Evolutionary conservation across 2,888 invertebrate species (phyloP).

Genomic region (Ophion obscuratus): DNA sequence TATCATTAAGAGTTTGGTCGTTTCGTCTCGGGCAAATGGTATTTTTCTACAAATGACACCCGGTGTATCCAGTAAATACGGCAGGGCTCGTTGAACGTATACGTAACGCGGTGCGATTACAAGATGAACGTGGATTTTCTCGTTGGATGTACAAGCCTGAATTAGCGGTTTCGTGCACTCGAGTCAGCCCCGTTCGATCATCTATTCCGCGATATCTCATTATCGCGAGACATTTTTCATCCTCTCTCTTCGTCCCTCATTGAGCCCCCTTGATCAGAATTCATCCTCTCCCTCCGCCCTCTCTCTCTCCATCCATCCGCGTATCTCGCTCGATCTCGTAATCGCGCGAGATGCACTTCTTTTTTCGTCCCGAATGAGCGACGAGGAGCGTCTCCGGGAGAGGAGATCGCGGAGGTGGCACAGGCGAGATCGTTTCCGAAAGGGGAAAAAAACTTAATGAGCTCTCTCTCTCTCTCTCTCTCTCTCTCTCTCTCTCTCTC

Average conservation of each 20-base stretch:
- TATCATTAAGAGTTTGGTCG: no score
- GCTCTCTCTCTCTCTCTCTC: constrained; percentile 73
- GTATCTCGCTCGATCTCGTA: constrained; percentile 21
- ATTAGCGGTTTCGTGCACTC: background rate
- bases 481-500: constrained; percentile 72
- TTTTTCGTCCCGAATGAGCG: constrained; percentile 26
- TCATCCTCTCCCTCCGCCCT: background rate
- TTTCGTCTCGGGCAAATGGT: no score
- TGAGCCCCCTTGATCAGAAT: background rate
- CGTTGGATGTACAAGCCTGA: background rate
- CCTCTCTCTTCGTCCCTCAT: background rate
- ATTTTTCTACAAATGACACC: background rate
- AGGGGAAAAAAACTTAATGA: constrained; percentile 74
- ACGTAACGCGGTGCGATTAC: background rate
- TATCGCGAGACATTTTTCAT: background rate
- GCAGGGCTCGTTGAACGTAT: background rate
- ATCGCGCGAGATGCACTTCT: constrained; percentile 13
- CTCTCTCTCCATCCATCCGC: background rate
- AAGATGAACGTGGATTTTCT: background rate
- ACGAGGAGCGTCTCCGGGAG: constrained; percentile 1
- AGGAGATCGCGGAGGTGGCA: constrained; percentile 53
- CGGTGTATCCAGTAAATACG: background rate
- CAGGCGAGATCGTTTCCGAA: constrained; percentile 11
- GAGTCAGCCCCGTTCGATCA: background rate
- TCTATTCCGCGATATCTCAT: background rate